A percentile compares a stretch with the other conserved stretches of the same genome.
Conservation (phyloP, 2,888 invertebrate species). For the Kryphioiulus occultus region DNA sequence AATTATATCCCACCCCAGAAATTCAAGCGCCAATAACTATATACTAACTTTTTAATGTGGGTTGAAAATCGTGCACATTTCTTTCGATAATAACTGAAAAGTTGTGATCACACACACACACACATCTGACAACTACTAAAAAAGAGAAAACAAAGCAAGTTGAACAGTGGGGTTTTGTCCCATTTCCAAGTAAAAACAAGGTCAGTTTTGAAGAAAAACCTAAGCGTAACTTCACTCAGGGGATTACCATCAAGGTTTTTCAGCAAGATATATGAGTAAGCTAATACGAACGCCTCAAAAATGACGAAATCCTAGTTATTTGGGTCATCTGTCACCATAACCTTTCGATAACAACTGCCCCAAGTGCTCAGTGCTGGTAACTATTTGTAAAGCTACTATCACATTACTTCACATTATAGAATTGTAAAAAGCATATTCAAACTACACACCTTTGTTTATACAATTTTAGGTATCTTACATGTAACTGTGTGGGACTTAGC, state of each 20-base stretch:
- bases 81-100: not conserved
- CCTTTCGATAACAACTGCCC: not conserved
- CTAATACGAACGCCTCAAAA: not conserved
- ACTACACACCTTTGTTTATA: not conserved
- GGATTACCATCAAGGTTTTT: not conserved
- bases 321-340: not conserved
- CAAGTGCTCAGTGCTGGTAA: not conserved
- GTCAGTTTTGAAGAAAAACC: not conserved
- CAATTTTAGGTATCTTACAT: not conserved
- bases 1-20: too few relatives aligned
- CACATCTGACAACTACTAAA: not conserved
- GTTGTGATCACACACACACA: not conserved
- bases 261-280: not conserved
- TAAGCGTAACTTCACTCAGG: not conserved
- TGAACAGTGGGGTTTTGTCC: conserved; percentile 6
- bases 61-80: not conserved
- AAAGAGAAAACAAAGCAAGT: not conserved
- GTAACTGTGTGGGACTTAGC: not conserved
- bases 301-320: not conserved
- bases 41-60: too few relatives aligned
- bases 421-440: not conserved
- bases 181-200: not conserved
- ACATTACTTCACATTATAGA: not conserved
- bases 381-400: not conserved
- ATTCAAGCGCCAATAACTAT: too few relatives aligned